These are phyloP conservation scores for Chamaea fasciata DNA, from an alignment of 2,113 vertebrate species.

Conservation along the genomic window DNA sequence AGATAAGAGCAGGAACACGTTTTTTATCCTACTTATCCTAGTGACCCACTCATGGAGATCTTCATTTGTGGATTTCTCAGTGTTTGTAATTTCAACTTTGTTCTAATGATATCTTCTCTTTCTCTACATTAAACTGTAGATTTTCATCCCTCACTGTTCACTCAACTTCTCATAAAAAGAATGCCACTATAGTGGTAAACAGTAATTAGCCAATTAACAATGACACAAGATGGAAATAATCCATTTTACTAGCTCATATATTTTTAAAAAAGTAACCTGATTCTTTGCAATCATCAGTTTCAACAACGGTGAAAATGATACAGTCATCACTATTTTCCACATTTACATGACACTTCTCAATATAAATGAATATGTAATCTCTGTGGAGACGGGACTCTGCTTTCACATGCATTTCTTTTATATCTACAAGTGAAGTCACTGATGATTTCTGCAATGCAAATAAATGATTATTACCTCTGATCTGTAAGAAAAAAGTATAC, in stretches of 20 bases:
- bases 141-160: background rate
- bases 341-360: background rate
- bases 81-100: background rate
- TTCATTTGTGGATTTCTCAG: background rate
- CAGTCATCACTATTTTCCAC: background rate
- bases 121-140: background rate
- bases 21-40: background rate
- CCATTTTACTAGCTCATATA: background rate
- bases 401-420: background rate
- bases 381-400: background rate
- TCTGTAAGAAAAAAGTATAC: background rate
- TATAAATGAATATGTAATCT: background rate
- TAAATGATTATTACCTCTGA: background rate
- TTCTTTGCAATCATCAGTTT: background rate
- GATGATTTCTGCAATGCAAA: background rate
- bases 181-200: background rate
- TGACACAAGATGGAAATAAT: background rate
- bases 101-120: background rate
- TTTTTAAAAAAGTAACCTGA: background rate
- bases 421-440: background rate
- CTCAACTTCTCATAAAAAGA: background rate
- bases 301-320: background rate
- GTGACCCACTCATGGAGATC: background rate
- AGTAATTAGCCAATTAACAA: slow-evolving; percentile 5
- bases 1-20: background rate